Percentiles rank a stretch among this genome's conserved stretches.
Conservation (phyloP, 92 coral and sea anemone species). For the Heliopora coerulea region DNA sequence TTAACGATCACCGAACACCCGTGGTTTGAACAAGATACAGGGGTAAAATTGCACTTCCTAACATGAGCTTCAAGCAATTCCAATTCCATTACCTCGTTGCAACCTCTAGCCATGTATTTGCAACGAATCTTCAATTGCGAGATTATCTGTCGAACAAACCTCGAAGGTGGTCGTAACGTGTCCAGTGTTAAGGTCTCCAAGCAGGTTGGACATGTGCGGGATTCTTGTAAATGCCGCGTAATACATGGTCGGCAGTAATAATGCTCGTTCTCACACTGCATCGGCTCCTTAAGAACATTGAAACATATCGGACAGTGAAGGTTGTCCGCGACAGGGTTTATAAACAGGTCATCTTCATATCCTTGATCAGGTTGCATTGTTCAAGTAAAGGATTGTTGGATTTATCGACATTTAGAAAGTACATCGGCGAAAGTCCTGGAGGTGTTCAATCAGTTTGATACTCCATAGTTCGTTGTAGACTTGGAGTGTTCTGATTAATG, state of each 20-base stretch:
- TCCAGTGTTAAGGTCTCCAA: conserved; percentile 5
- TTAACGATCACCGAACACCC: background rate
- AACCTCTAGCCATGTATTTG: conserved; percentile 5
- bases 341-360: conserved; percentile 20
- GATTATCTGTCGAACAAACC: background rate
- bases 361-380: conserved; percentile 7
- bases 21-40: conserved; percentile 17
- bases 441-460: too few species aligned
- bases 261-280: conserved; percentile 31
- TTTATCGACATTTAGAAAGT: too few species aligned
- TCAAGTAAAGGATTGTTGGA: too few species aligned
- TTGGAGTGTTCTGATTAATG: too few species aligned
- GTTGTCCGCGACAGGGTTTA: conserved; percentile 2
- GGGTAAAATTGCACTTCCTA: conserved; percentile 12
- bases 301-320: conserved; percentile 26
- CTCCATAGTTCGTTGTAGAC: too few species aligned
- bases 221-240: conserved; percentile 4
- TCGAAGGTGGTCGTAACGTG: conserved; percentile 4
- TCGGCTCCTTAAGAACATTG: conserved; percentile 29
- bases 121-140: conserved; percentile 9
- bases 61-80: conserved; percentile 10
- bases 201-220: conserved; percentile 17
- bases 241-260: conserved; percentile 20
- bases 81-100: conserved; percentile 5
- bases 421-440: too few species aligned